Percentiles rank a stretch among this genome's conserved stretches.
Conservation (phyloP, 2,888 invertebrate species). For the Rhimphoctona megacephalus region DNA sequence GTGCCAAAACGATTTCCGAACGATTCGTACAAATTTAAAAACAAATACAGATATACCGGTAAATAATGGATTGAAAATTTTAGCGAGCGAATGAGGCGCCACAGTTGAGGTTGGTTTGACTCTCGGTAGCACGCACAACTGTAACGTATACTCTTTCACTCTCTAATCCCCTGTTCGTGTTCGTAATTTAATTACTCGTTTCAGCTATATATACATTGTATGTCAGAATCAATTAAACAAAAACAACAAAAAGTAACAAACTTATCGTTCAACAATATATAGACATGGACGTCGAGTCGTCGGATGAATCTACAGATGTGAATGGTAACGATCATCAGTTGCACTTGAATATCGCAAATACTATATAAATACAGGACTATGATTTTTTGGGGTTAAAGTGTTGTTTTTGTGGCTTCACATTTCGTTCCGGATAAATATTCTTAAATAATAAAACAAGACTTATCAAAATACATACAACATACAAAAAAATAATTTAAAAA, state of each 20-base stretch:
- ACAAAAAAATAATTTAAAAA: too few relatives aligned
- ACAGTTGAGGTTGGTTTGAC: not conserved
- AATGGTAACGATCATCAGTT: conserved; percentile 50
- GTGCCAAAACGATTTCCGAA: not conserved
- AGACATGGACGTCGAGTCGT: conserved; percentile 33
- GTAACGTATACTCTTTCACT: not conserved
- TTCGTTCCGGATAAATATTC: not conserved
- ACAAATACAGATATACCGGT: not conserved
- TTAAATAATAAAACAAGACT: not conserved
- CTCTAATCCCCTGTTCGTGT: not conserved
- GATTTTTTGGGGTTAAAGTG: not conserved
- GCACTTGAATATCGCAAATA: not conserved
- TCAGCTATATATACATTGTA: not conserved
- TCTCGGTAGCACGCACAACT: not conserved
- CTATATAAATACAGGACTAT: not conserved
- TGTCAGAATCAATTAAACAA: conserved; percentile 3
- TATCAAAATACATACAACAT: not conserved
- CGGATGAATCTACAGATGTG: conserved; percentile 29
- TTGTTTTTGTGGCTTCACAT: not conserved
- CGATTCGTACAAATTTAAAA: not conserved
- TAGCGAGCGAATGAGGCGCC: not conserved
- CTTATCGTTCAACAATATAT: conserved; percentile 31
- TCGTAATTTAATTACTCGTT: not conserved
- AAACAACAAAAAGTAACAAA: not conserved
- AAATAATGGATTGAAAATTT: not conserved